Conservation (phyloP, 2,113 vertebrate species). For the Abramis brama region DNA sequence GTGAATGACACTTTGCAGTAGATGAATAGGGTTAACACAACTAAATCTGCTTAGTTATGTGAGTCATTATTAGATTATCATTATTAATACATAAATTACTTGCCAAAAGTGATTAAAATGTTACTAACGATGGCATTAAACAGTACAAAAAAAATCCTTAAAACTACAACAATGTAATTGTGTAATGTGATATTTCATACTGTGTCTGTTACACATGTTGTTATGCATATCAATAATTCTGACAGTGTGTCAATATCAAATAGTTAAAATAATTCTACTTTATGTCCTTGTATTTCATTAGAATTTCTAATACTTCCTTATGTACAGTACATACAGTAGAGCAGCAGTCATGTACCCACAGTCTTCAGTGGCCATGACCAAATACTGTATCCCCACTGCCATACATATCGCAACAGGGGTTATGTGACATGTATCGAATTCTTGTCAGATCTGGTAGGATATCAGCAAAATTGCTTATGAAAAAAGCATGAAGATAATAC, state of each 20-base stretch:
- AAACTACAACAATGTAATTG: not conserved
- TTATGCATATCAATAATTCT: not conserved
- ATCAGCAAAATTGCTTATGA: conserved; percentile 41
- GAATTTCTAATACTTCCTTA: not conserved
- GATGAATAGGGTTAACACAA: not conserved
- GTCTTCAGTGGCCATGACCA: not conserved
- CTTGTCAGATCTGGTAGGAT: conserved; percentile 31
- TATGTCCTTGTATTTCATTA: not conserved
- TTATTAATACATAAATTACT: not conserved
- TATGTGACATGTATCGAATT: conserved; percentile 45
- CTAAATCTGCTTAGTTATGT: too few relatives aligned
- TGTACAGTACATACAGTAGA: not conserved
- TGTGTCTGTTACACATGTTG: not conserved
- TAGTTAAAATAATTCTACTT: not conserved
- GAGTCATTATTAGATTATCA: not conserved
- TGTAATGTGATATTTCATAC: not conserved
- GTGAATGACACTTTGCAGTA: not conserved
- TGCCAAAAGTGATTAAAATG: not conserved
- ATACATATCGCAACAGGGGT: conserved; percentile 30
- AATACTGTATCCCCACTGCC: not conserved
- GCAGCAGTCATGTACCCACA: not conserved
- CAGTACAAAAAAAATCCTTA: not conserved
- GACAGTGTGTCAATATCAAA: not conserved
- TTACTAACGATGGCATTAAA: not conserved
- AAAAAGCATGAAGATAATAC: conserved; percentile 56